Base-by-base conservation (phyloP, 2,113 vertebrate species). In the Cromileptes altivelis region DNA sequence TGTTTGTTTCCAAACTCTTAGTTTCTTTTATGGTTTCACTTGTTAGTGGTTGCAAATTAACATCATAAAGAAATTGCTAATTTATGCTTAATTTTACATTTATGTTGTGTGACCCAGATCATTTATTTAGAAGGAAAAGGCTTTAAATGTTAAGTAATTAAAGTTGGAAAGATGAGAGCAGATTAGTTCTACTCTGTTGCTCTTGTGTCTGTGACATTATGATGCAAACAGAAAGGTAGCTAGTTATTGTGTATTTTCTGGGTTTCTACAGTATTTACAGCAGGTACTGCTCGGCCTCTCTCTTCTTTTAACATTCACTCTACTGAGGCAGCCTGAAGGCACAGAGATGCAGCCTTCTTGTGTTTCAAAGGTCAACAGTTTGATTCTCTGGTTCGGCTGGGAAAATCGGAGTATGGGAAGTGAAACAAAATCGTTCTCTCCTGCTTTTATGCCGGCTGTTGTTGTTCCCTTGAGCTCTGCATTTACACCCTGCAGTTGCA, bases 331-430 rank as follows among this genome's bases (percentile, higher is more conserved):
- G 72, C 75, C 85, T 42, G 72, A 14, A 67, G 85, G 82, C 82
- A 14, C 47, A 11, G 58, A 75, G 40, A 70, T n/a, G 69, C 63
- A 62, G 53, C 30, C 55, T 40, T 19, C 78, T 50, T 8, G 2
- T 56, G 82, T 65, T 82, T 70, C 55, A 78, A 81, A 88, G 80
- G 80, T 84, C 85, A 80, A 65, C 25, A 17, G 2, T 84, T 62
- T 75, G 64, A 50, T 71, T 80, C 50, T 57, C 3, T 3, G 14
- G 56, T 42, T 73, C 13, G 21, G 58, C 67, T 23, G 47, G 47
- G 64, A 45, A 40, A 49, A 47, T 27, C 14, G 0, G 23, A 64
- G 61, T 14, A 1, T 12, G 17, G 71, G 55, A 68, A 37, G 53
- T 49, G 33, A 75, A 78, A 58, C 5, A 47, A 47, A 67, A 64